Evolutionary conservation across 2,113 vertebrate species (phyloP).

Genomic region (Gymnocephalus cernua): DNA sequence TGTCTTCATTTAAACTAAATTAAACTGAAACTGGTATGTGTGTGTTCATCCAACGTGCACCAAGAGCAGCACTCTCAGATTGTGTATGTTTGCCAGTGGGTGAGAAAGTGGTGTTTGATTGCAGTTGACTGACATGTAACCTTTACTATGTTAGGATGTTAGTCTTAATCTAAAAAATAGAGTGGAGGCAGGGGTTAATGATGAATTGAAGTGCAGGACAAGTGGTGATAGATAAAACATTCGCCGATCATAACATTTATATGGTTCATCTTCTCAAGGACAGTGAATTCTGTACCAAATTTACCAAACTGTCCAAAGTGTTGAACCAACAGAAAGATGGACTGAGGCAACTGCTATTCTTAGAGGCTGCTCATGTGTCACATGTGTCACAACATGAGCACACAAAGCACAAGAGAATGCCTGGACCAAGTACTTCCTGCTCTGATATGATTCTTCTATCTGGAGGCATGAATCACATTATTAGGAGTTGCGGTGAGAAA

Average conservation of each 20-base stretch:
- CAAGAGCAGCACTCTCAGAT: neutral
- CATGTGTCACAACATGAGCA: neutral
- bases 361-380: neutral
- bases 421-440: neutral
- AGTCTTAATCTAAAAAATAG: neutral
- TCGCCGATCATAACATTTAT: too few species aligned
- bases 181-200: neutral
- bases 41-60: constrained; percentile 2
- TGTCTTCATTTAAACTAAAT: neutral
- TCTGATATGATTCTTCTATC: neutral
- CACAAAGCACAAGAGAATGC: too few species aligned
- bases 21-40: neutral
- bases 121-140: neutral
- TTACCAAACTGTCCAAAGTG: neutral
- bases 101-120: neutral
- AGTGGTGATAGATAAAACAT: too few species aligned
- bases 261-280: neutral
- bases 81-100: neutral
- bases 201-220: neutral
- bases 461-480: neutral
- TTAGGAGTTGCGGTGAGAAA: too few species aligned
- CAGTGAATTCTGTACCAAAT: neutral
- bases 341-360: neutral
- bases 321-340: neutral
- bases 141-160: neutral